Evolutionary conservation across 2,113 vertebrate species (phyloP).

Genomic region (Chinchilla lanigera): DNA sequence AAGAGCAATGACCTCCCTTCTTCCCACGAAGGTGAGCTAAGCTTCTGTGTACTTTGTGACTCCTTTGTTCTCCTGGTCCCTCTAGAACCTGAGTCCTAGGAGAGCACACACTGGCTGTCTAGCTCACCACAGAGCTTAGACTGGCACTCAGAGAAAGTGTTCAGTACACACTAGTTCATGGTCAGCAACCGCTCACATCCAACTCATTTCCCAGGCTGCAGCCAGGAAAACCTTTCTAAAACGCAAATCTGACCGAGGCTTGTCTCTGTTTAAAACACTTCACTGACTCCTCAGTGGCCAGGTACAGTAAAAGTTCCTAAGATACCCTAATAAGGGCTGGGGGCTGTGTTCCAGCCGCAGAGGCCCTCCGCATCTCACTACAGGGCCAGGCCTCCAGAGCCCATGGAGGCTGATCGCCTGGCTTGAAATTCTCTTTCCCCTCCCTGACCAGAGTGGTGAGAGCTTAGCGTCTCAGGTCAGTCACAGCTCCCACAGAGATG

Average conservation of each 20-base stretch:
- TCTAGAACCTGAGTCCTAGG: not conserved
- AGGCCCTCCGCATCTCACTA: not conserved
- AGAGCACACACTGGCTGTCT: not conserved
- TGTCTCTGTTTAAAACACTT: not conserved
- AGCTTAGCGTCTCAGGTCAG: not conserved
- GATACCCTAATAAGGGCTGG: not conserved
- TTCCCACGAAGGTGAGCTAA: not conserved
- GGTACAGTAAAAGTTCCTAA: not conserved
- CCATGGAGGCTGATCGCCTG: too few relatives aligned
- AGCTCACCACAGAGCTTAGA: not conserved
- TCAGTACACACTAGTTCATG: not conserved
- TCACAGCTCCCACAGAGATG: not conserved
- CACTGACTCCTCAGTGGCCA: not conserved
- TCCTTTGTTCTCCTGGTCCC: not conserved
- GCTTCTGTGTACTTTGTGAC: not conserved
- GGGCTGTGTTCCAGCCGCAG: not conserved
- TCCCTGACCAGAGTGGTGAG: not conserved
- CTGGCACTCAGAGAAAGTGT: not conserved
- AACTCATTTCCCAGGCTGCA: not conserved
- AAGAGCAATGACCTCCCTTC: rapidly evolving
- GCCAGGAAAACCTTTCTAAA: not conserved
- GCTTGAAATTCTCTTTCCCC: not conserved
- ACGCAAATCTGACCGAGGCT: not conserved
- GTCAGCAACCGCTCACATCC: not conserved
- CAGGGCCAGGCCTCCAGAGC: not conserved